Base-by-base conservation (phyloP, 2,113 vertebrate species). In the Heliornis fulica region DNA sequence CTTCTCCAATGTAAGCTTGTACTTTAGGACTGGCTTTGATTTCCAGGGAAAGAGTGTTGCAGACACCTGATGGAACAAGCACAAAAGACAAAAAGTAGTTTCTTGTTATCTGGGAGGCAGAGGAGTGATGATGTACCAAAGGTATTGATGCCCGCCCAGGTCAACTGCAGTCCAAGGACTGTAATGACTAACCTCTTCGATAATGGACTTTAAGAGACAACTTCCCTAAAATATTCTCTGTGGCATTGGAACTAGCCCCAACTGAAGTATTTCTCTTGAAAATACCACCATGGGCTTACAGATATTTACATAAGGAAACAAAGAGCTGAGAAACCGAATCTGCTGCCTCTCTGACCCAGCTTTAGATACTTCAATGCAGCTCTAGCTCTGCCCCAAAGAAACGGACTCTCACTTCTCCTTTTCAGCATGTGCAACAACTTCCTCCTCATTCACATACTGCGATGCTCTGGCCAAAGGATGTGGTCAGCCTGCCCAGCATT, bases 21-120 rank as follows among this genome's bases (percentile, higher is more conserved):
- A 99, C 94, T 29, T 98, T 98, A 3, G 98, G 29, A 4, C 98
- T 98, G 80, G 97, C 93, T 15, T n/a, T 98, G 23, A 99, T 98
- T 71, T 98, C 97, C 96, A 99, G 97, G 83, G 97, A 95, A 36
- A 94, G 93, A 45, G 87, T 97, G 1, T 12, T 60, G 60, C 81
- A 86, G 69, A 95, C 57, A 18, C 95, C 98, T 99, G 97, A 12
- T 7, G 43, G 29, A 36, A 9, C 40, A 9, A 83, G 40, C 46
- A 81, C 38, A 59, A 16, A 15, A 41, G 41, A 7, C 53, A 25
- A 61, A 51, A 26, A 9, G 59, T 66, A 9, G 34, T 6, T 65
- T 25, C 5, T 8, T 3, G 11, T 26, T 57, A 11, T 7, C 14
- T 31, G 36, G 0, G 11, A 69, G 40, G 45, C 1, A 0, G 54